phyloP scores from a whole-genome alignment of 2,797 vertebrate genomes.

The Neosilurus hyrtlii region DNA sequence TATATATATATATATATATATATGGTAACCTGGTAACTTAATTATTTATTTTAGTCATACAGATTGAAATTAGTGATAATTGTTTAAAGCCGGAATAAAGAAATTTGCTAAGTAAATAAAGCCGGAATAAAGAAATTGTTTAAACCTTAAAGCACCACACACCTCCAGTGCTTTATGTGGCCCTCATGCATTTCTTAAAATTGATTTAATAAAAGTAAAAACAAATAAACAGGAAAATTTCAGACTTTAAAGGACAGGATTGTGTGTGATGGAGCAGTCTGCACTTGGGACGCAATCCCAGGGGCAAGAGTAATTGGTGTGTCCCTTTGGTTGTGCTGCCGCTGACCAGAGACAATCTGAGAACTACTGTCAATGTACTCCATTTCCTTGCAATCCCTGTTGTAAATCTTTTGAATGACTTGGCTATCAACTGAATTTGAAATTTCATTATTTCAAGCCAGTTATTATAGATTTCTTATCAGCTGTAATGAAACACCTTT shows the following conservation, averaged over 20 bases:
- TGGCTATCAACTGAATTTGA: constrained; percentile 24
- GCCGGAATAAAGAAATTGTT: not conserved
- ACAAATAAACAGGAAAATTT: too few species aligned
- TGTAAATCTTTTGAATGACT: constrained; percentile 31
- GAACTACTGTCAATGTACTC: constrained; percentile 11
- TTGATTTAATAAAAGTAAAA: too few species aligned
- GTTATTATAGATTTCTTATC: constrained; percentile 29
- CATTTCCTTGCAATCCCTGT: constrained; percentile 22
- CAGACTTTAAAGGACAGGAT: not conserved
- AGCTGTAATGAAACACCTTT: constrained; percentile 26
- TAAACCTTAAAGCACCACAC: not conserved
- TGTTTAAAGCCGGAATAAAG: not conserved
- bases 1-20: too few species aligned
- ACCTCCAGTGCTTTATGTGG: not conserved
- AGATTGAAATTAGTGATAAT: not conserved
- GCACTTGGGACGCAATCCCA: not conserved
- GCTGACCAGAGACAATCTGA: not conserved
- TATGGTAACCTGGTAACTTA: too few species aligned
- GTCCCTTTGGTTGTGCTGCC: constrained; percentile 14
- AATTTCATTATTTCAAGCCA: constrained; percentile 40
- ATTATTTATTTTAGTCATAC: not conserved
- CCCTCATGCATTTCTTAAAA: not conserved
- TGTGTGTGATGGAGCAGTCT: not conserved
- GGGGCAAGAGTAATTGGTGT: not conserved
- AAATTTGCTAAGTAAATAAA: not conserved